Evolutionary conservation across 2,888 invertebrate species (phyloP), one percentile per base, ranked within the genome.

Genomic region (Coenonympha arcania): DNA sequence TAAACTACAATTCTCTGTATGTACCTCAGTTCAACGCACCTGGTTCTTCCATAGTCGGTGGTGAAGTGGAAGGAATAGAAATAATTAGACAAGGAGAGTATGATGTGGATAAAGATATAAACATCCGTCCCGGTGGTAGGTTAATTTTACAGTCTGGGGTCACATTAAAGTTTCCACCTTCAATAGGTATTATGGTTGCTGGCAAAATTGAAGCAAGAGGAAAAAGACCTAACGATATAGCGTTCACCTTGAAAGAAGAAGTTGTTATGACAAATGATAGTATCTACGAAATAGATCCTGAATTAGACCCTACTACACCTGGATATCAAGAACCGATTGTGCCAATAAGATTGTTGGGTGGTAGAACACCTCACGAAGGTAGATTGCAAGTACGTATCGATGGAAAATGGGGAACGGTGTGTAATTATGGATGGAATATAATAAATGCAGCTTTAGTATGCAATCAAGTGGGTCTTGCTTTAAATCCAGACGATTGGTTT

Each of bases 141-240:
- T 84, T 99, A 33, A 92, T 93, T 9, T 87, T 99, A 2, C 92
- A 94, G 52, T 92, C 95, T 0, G 98, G 98, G 0, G 95, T 97
- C 0, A 94, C 91, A 0, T 81, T 99, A 11, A 90, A 90, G 63
- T 99, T 99, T 76, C 94, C 95, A 47, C 94, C 97, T 1, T 91
- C 95, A 18, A 92, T 99, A 47, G 98, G 98, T 6, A 95, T 99
- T 89, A 95, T 99, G 92, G 93, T 99, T 2, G 97, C 97, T 33
- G 98, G 98, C 0, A 92, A 92, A 72, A 79, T 98, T 36, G 94
- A 94, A 64, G 95, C 95, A 0, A 88, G 92, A 63, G 95, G 95
- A 1, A 89, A 91, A 52, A 88, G 91, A 26, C 93, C 94, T 0
- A 93, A 92, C 67, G 93, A 93, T 65, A 95, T 95, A 42, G 87